These are phyloP conservation scores for Andrena marginata DNA, from an alignment of 2,888 invertebrate species.

Conservation along the genomic window DNA sequence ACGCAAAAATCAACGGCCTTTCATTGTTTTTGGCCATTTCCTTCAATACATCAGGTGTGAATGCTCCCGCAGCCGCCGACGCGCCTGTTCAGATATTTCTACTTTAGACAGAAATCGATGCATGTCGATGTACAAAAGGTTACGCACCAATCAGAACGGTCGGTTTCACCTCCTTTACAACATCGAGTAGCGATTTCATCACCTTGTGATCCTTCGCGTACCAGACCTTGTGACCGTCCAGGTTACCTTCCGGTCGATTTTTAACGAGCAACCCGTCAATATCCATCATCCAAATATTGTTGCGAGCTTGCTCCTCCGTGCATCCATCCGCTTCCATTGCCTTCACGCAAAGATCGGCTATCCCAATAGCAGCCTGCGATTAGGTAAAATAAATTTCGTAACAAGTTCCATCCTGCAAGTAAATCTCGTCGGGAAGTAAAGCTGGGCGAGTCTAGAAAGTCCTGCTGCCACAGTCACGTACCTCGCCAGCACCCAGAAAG, in stretches of 20 bases:
- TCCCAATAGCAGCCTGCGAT: slow-evolving; percentile 94
- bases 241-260: slow-evolving; percentile 88
- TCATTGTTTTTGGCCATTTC: slow-evolving; percentile 95
- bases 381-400: not conserved
- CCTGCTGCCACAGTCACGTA: slow-evolving; percentile 72
- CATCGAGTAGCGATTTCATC: slow-evolving; percentile 91
- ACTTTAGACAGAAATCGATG: slow-evolving; percentile 56
- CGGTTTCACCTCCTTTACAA: slow-evolving; percentile 94
- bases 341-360: slow-evolving; percentile 94
- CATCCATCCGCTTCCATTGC: slow-evolving; percentile 93
- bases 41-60: slow-evolving; percentile 93
- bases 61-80: slow-evolving; percentile 96
- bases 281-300: slow-evolving; percentile 98
- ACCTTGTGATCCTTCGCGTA: slow-evolving; percentile 93
- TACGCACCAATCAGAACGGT: slow-evolving; percentile 93
- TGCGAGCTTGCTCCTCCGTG: slow-evolving; percentile 90
- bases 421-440: not conserved
- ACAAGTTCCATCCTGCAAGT: not conserved
- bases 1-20: slow-evolving; percentile 97
- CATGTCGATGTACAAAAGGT: slow-evolving; percentile 12
- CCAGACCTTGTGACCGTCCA: slow-evolving; percentile 89
- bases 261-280: slow-evolving; percentile 95
- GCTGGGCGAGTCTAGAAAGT: not conserved
- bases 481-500: slow-evolving; percentile 95
- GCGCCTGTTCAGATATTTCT: slow-evolving; percentile 88